A percentile compares a stretch with the other conserved stretches of the same genome.
These are phyloP conservation scores for Martes martes DNA, from an alignment of 2,113 vertebrate genomes.

Conservation along the genomic window DNA sequence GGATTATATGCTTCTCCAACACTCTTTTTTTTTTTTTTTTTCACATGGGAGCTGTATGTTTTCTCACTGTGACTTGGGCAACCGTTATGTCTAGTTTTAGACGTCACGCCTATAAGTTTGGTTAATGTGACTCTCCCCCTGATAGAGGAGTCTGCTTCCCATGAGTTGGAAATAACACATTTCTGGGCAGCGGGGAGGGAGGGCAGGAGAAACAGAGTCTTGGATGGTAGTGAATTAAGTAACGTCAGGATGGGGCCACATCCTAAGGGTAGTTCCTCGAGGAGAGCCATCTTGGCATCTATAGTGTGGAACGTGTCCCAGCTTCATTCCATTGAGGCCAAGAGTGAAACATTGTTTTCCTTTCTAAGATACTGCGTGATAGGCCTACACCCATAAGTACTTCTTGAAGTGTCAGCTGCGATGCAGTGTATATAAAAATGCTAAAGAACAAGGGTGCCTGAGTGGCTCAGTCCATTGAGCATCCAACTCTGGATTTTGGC, in stretches of 20 bases:
- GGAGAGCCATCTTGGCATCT: neutral
- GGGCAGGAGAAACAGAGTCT: neutral
- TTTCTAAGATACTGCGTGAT: neutral
- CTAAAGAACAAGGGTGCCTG: neutral
- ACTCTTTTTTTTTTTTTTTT: neutral
- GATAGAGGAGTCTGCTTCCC: neutral
- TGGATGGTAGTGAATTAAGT: neutral
- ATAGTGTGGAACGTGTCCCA: accelerated
- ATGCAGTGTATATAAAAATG: neutral
- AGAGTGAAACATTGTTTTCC: neutral
- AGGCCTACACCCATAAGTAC: neutral
- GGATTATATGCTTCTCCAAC: neutral
- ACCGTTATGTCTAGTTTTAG: neutral
- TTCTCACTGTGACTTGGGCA: neutral
- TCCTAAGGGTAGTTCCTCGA: neutral
- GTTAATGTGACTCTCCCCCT: neutral
- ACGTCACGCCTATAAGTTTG: neutral
- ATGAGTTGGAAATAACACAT: no score
- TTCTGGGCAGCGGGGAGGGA: neutral
- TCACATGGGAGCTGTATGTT: neutral
- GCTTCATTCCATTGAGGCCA: neutral
- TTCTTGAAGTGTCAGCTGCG: neutral
- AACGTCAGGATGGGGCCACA: no score
- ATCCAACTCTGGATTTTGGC: neutral
- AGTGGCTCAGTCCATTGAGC: neutral